Evolutionary conservation across 2,797 vertebrate species (phyloP).

Genomic region (Acanthiza pusilla): DNA sequence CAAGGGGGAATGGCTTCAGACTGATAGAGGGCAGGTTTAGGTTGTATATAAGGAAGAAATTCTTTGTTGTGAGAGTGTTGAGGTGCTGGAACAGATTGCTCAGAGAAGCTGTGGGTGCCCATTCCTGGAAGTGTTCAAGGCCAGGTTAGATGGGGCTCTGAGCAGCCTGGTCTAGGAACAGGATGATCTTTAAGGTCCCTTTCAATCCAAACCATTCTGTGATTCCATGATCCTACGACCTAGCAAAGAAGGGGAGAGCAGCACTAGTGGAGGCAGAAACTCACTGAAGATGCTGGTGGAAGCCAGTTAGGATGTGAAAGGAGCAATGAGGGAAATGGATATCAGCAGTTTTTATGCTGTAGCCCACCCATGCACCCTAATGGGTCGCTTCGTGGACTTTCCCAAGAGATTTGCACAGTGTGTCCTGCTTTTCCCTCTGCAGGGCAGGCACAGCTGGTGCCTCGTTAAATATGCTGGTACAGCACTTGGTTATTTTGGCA

Average conservation of each 20-base stretch:
- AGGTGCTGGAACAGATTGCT: background rate
- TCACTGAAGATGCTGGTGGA: background rate
- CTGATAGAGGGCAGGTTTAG: background rate
- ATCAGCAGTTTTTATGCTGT: background rate
- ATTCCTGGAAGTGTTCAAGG: background rate
- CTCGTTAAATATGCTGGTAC: background rate
- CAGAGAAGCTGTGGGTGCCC: background rate
- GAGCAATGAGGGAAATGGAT: background rate
- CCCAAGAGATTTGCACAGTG: background rate
- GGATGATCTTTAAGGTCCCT: background rate
- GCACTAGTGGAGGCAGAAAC: background rate
- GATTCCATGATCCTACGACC: background rate
- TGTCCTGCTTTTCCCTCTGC: background rate
- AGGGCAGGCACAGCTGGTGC: background rate
- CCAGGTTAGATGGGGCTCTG: background rate
- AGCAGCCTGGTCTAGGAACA: background rate
- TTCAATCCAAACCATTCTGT: background rate
- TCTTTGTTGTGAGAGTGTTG: background rate
- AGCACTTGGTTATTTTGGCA: background rate
- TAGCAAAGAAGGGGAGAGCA: background rate
- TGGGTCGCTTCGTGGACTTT: accelerated
- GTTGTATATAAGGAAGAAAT: background rate
- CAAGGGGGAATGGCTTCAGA: background rate
- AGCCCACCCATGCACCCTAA: background rate
- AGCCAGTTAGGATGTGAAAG: background rate